These are phyloP conservation scores for Cyanoramphus novaezelandiae DNA, from an alignment of 2,113 vertebrate genomes.

Conservation along the genomic window DNA sequence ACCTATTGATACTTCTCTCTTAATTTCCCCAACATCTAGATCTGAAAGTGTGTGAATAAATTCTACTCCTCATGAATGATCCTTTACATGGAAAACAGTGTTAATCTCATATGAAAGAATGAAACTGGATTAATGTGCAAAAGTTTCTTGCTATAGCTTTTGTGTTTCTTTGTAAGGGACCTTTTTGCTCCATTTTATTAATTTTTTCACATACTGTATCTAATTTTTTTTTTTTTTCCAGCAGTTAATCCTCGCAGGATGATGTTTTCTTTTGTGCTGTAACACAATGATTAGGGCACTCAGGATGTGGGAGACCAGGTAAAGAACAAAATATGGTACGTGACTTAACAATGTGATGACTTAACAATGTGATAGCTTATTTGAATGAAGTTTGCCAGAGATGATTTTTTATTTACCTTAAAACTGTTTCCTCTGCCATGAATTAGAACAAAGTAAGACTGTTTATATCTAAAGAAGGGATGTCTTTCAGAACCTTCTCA, in stretches of 20 bases:
- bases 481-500: not conserved
- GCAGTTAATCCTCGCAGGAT: not conserved
- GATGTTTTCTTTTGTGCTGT: not conserved
- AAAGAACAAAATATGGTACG: not conserved
- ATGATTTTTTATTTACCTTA: not conserved
- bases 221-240: not conserved
- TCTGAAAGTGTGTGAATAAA: not conserved
- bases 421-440: not conserved
- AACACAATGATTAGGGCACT: not conserved
- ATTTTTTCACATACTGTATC: not conserved
- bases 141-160: not conserved
- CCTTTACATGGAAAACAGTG: not conserved
- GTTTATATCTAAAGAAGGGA: not conserved
- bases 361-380: not conserved
- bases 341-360: not conserved
- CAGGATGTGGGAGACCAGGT: not conserved
- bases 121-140: not conserved
- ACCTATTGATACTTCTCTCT: not conserved
- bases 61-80: not conserved
- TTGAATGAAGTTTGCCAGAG: not conserved
- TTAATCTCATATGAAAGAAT: not conserved
- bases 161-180: not conserved
- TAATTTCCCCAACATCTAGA: not conserved
- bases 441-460: not conserved
- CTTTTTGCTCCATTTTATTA: not conserved